These are phyloP conservation scores for Cephalotes varians DNA, from an alignment of 2,888 invertebrate genomes.

Conservation along the genomic window DNA sequence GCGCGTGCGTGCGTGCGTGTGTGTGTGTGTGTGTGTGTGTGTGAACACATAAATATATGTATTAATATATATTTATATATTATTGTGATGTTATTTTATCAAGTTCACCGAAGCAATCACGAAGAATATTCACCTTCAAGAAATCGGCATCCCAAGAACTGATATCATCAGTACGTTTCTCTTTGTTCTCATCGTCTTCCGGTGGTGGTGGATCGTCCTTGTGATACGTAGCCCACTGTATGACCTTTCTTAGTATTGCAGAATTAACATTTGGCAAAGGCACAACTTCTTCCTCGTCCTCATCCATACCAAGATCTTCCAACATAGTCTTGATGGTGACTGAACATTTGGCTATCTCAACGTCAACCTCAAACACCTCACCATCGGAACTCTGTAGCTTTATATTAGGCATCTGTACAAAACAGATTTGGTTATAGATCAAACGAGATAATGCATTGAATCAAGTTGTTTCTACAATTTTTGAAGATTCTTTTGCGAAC, in stretches of 20 bases:
- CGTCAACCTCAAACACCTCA: constrained; percentile 98
- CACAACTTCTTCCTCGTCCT: constrained; percentile 97
- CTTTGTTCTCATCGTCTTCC: constrained; percentile 98
- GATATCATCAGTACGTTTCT: constrained; percentile 99
- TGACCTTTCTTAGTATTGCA: constrained; percentile 97
- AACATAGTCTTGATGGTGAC: constrained; percentile 99
- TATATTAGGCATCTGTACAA: constrained; percentile 94
- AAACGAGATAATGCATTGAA: neutral
- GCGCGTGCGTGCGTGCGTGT: too few species aligned
- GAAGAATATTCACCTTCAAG: constrained; percentile 90
- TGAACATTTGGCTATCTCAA: constrained; percentile 98
- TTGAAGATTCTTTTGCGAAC: neutral
- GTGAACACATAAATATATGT: too few species aligned
- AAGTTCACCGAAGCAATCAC: too few species aligned
- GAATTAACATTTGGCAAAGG: constrained; percentile 99
- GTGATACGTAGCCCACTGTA: constrained; percentile 97
- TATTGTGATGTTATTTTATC: neutral
- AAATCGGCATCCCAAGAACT: constrained; percentile 99
- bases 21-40: too few species aligned
- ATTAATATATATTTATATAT: neutral
- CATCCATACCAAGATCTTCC: constrained; percentile 96
- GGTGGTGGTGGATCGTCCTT: constrained; percentile 98
- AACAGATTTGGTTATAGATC: neutral
- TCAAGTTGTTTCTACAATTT: neutral
- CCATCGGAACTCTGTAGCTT: constrained; percentile 98